These are phyloP conservation scores for Mergus octosetaceus DNA, from an alignment of 2,797 vertebrate genomes.

Conservation along the genomic window DNA sequence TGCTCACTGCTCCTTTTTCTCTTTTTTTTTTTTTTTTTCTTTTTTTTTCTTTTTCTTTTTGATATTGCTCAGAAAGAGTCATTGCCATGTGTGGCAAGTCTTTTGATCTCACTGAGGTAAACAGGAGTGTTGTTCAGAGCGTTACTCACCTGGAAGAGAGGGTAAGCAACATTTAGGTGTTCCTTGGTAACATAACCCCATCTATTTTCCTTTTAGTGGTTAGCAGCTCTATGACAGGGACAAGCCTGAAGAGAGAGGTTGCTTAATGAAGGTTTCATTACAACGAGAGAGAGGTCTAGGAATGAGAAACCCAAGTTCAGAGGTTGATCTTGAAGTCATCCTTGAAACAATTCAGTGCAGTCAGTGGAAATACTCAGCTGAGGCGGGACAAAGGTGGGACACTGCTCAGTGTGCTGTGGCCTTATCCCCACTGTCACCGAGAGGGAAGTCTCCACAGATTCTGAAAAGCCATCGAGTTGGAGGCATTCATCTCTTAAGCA, in stretches of 20 bases:
- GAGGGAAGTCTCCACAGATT: neutral
- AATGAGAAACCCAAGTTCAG: neutral
- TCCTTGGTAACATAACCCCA: neutral
- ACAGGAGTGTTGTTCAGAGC: neutral
- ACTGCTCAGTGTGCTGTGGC: neutral
- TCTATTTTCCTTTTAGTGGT: neutral
- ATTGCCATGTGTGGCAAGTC: neutral
- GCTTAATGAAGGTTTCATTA: neutral
- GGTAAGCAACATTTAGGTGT: neutral
- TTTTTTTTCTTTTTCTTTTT: neutral
- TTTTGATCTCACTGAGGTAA: neutral
- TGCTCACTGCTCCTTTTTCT: neutral
- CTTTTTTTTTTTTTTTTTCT: too few species aligned
- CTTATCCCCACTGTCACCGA: neutral
- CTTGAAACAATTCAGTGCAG: neutral
- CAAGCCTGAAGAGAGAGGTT: neutral
- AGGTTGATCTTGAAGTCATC: neutral
- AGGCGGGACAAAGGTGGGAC: neutral
- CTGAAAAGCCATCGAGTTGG: neutral
- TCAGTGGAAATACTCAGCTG: fast-evolving
- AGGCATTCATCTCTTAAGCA: neutral
- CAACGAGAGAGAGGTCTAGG: neutral
- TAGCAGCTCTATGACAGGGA: neutral
- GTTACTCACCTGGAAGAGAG: neutral
- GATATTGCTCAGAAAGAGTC: neutral